Percentiles rank a stretch among this genome's conserved stretches.
These are phyloP conservation scores for Anorthoa munda DNA, from an alignment of 2,888 invertebrate species.

Conservation along the genomic window DNA sequence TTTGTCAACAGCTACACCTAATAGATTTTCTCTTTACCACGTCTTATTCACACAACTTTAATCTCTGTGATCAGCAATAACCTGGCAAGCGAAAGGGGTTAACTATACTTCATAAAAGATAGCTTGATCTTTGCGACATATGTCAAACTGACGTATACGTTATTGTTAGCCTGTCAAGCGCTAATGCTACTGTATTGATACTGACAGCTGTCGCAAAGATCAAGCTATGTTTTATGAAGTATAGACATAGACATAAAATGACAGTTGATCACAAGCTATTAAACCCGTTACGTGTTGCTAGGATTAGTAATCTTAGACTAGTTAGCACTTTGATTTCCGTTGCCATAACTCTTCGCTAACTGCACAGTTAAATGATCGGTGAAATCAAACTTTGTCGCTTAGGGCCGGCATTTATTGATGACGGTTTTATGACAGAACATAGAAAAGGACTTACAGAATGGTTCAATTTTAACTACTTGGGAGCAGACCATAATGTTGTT, in stretches of 20 bases:
- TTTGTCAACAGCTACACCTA: background rate
- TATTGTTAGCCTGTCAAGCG: too few species aligned
- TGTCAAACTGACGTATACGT: too few species aligned
- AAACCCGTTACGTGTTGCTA: constrained; percentile 20
- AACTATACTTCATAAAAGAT: too few species aligned
- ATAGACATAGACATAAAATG: constrained; percentile 33
- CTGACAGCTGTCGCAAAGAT: too few species aligned
- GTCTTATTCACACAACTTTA: constrained; percentile 8
- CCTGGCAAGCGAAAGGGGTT: constrained; percentile 12
- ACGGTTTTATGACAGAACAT: background rate
- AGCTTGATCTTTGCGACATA: too few species aligned
- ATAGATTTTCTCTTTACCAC: constrained; percentile 6
- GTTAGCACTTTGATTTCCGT: constrained; percentile 48
- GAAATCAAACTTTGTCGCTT: constrained; percentile 24
- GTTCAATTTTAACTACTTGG: background rate
- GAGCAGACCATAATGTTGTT: background rate
- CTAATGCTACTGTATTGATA: too few species aligned
- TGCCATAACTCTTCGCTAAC: constrained; percentile 26
- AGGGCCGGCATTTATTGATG: background rate
- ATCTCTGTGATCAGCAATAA: constrained; percentile 26
- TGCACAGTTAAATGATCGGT: constrained; percentile 29
- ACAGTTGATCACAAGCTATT: constrained; percentile 36
- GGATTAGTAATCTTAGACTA: constrained; percentile 35
- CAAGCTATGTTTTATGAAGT: too few species aligned
- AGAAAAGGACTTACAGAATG: background rate